Conservation (phyloP, 2,113 vertebrate species). For the Lagenorhynchus albirostris region DNA sequence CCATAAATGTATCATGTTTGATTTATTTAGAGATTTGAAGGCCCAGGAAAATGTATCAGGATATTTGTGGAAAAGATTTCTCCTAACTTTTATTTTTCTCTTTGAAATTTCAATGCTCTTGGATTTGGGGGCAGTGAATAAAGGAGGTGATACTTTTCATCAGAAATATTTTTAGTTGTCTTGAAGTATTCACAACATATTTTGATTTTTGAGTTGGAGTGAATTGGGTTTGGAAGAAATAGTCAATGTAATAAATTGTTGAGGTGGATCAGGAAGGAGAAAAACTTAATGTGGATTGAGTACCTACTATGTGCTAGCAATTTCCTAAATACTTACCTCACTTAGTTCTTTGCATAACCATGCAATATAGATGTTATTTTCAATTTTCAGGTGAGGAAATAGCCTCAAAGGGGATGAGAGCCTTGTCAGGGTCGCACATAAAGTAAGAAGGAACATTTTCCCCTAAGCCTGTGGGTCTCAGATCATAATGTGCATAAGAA, state of each 20-base stretch:
- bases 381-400: neutral
- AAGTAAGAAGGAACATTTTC: too few species aligned
- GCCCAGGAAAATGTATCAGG: neutral
- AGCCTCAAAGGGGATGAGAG: neutral
- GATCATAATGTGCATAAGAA: too few species aligned
- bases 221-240: neutral
- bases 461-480: too few species aligned
- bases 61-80: neutral
- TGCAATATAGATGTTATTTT: neutral
- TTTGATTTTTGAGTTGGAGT: neutral
- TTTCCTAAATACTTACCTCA: neutral
- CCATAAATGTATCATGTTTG: neutral
- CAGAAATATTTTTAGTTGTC: neutral
- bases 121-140: neutral
- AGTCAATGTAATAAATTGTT: neutral
- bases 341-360: neutral
- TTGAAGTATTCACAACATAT: neutral
- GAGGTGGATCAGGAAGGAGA: neutral
- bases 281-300: neutral
- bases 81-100: neutral
- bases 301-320: neutral
- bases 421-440: too few species aligned
- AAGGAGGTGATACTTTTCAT: neutral
- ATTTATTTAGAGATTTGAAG: neutral
- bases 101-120: neutral